Conservation (phyloP, 2,113 vertebrate genomes). For the Forbesichthys papilliferus region DNA sequence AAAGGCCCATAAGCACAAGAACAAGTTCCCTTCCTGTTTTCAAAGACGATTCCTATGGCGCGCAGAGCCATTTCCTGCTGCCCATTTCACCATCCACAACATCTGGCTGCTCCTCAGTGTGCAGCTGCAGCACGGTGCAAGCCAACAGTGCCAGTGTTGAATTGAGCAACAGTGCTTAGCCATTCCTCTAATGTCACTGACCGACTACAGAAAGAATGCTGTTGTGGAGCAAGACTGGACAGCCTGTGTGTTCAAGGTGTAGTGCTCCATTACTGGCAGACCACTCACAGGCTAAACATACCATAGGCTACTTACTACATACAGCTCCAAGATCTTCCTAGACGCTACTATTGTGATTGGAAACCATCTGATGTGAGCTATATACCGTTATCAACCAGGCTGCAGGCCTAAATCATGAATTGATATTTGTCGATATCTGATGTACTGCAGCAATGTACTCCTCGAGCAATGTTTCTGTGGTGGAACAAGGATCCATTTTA, state of each 20-base stretch:
- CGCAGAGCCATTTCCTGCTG: slow-evolving; percentile 78
- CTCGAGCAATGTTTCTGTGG: slow-evolving; percentile 44
- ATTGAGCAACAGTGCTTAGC: slow-evolving; percentile 48
- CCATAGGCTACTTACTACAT: too few relatives aligned
- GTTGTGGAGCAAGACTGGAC: too few relatives aligned
- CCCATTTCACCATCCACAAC: slow-evolving; percentile 75
- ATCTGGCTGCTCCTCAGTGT: slow-evolving; percentile 77
- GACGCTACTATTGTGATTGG: slow-evolving; percentile 22
- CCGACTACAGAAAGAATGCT: neutral
- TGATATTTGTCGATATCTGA: slow-evolving; percentile 48
- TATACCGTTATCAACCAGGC: slow-evolving; percentile 12
- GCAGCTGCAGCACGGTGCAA: slow-evolving; percentile 62
- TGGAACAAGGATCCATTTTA: slow-evolving; percentile 72
- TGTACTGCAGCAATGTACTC: slow-evolving; percentile 57
- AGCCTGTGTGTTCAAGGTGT: too few relatives aligned
- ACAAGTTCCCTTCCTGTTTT: slow-evolving; percentile 96
- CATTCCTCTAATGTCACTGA: slow-evolving; percentile 50
- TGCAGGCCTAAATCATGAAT: slow-evolving; percentile 46
- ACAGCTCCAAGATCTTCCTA: neutral
- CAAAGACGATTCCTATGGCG: slow-evolving; percentile 82
- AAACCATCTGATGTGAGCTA: slow-evolving; percentile 20
- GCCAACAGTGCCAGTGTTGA: slow-evolving; percentile 59
- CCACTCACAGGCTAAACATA: too few relatives aligned
- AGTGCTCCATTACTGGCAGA: too few relatives aligned
- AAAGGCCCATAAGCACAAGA: slow-evolving; percentile 80